These are phyloP conservation scores for Tokudaia muenninki DNA, from an alignment of 2,797 vertebrate species.

Conservation along the genomic window DNA sequence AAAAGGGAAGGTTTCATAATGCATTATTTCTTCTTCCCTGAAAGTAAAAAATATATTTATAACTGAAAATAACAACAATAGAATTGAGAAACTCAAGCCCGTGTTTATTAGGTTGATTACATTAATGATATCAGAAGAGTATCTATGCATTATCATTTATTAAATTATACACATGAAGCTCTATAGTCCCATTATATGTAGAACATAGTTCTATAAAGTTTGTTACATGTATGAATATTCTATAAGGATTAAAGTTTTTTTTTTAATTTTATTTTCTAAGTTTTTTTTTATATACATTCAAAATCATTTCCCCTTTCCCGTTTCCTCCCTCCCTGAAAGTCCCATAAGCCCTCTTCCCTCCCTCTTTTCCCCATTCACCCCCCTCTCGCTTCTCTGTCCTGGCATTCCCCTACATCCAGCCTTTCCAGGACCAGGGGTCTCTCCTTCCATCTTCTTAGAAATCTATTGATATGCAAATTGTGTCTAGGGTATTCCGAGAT, in stretches of 20 bases:
- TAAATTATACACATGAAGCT: not conserved
- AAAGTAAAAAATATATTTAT: not conserved
- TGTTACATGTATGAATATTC: not conserved
- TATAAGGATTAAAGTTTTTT: not conserved
- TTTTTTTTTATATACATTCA: no score
- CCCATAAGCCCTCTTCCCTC: no score
- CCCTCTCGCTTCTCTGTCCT: no score
- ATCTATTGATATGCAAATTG: no score
- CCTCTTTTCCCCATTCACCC: no score
- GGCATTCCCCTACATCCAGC: no score
- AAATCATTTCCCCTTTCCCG: no score
- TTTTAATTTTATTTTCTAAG: no score
- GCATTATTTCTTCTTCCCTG: not conserved
- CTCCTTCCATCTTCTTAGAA: no score
- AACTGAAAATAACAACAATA: not conserved
- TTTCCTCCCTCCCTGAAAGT: no score
- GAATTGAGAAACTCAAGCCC: not conserved
- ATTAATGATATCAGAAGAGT: not conserved
- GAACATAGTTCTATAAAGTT: not conserved
- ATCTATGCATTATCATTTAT: not conserved
- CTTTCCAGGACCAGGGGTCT: no score
- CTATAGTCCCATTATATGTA: not conserved
- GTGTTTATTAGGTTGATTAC: not conserved
- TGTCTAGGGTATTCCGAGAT: no score
- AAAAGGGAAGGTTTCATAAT: not conserved